phyloP scores from a whole-genome alignment of 1,140 invertebrate species.

The Hypsibius dujardini region DNA sequence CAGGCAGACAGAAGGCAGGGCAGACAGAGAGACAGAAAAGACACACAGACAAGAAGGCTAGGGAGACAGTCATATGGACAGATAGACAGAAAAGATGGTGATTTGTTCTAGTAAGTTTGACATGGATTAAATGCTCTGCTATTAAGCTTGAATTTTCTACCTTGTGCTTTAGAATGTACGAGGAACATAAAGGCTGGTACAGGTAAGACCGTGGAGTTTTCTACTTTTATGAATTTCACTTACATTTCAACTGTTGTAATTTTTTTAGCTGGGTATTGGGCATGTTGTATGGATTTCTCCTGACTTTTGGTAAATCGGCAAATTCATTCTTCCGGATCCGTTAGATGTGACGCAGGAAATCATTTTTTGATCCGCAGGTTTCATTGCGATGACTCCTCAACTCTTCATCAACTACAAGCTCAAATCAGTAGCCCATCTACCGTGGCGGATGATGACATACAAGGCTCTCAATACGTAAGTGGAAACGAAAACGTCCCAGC shows the following conservation, averaged over 20 bases:
- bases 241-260: no score
- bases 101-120: no score
- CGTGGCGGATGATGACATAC: conserved; percentile 98
- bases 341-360: background rate
- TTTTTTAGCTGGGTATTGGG: conserved; percentile 48
- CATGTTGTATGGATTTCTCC: conserved; percentile 88
- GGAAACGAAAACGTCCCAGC: background rate
- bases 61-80: no score
- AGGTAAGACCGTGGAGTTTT: conserved; percentile 24
- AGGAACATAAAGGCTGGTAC: conserved; percentile 98
- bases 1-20: no score
- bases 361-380: conserved; percentile 41
- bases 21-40: no score
- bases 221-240: no score
- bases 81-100: no score
- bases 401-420: conserved; percentile 98
- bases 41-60: no score
- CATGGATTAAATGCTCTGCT: no score
- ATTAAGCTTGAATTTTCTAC: no score
- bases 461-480: conserved; percentile 84
- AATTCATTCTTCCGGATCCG: background rate
- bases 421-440: conserved; percentile 93
- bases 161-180: conserved; percentile 44
- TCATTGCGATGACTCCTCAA: conserved; percentile 99
- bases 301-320: conserved; percentile 63